phyloP scores from a whole-genome alignment of 1,140 invertebrate species.

The Platyscapa corneri region DNA sequence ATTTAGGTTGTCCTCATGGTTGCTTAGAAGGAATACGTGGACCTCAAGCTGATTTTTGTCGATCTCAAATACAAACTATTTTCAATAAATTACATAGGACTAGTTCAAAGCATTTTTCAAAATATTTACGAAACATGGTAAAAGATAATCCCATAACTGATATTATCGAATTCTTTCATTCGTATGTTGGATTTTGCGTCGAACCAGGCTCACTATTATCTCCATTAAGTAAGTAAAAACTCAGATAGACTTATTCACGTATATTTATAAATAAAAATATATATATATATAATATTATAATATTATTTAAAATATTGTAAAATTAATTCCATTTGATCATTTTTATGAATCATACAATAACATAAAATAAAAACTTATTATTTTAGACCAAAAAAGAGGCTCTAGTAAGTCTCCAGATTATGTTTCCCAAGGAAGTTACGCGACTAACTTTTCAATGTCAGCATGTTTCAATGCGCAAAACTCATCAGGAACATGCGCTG shows the following conservation, averaged over 20 bases:
- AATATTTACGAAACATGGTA: slow-evolving; percentile 87
- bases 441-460: slow-evolving; percentile 82
- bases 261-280: no score
- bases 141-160: slow-evolving; percentile 84
- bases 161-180: slow-evolving; percentile 94
- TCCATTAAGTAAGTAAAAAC: slow-evolving; percentile 85
- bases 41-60: slow-evolving; percentile 90
- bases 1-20: slow-evolving; percentile 94
- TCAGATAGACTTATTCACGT: no score
- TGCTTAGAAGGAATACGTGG: slow-evolving; percentile 90
- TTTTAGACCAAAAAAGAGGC: slow-evolving; percentile 81
- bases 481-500: slow-evolving; percentile 17
- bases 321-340: neutral
- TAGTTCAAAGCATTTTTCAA: slow-evolving; percentile 83
- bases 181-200: slow-evolving; percentile 95
- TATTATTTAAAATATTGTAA: no score
- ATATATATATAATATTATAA: no score
- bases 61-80: slow-evolving; percentile 90
- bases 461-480: slow-evolving; percentile 21
- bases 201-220: slow-evolving; percentile 89
- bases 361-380: neutral
- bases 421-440: slow-evolving; percentile 81
- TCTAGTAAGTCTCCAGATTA: slow-evolving; percentile 81
- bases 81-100: slow-evolving; percentile 84
- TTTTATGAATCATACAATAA: neutral